Evolutionary conservation across 2,888 invertebrate species (phyloP).

Genomic region (Chrysolina haemoptera): DNA sequence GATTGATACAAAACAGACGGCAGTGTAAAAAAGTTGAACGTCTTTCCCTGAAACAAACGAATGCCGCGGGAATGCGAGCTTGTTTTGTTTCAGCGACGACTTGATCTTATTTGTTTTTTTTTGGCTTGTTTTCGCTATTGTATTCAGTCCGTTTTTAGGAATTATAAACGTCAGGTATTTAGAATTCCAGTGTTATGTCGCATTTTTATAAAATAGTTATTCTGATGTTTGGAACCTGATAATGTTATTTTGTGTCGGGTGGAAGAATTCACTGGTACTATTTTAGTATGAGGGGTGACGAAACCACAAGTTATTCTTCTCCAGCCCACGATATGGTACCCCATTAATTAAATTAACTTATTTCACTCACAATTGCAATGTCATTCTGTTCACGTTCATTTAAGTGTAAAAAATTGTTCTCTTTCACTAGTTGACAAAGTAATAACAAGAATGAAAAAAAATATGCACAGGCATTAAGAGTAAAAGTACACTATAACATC

Average conservation of each 20-base stretch:
- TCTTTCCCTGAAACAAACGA: conserved; percentile 64
- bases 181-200: conserved; percentile 65
- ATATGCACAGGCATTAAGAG: no score
- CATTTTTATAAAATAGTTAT: conserved; percentile 56
- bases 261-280: not conserved
- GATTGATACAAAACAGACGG: conserved; percentile 69
- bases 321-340: no score
- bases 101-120: conserved; percentile 58
- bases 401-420: no score
- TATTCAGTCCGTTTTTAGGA: conserved; percentile 63
- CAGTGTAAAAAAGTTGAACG: conserved; percentile 65
- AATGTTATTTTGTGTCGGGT: conserved; percentile 15
- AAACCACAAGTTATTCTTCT: no score
- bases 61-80: conserved; percentile 65
- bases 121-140: conserved; percentile 61
- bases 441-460: no score
- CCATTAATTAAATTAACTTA: no score
- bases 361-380: no score
- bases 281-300: not conserved
- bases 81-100: conserved; percentile 60
- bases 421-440: no score
- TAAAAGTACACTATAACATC: no score
- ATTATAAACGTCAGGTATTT: conserved; percentile 64
- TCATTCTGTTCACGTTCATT: no score
- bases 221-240: conserved; percentile 19